These are phyloP conservation scores for Beaufortia kweichowensis DNA, from an alignment of 2,113 vertebrate genomes.

Conservation along the genomic window DNA sequence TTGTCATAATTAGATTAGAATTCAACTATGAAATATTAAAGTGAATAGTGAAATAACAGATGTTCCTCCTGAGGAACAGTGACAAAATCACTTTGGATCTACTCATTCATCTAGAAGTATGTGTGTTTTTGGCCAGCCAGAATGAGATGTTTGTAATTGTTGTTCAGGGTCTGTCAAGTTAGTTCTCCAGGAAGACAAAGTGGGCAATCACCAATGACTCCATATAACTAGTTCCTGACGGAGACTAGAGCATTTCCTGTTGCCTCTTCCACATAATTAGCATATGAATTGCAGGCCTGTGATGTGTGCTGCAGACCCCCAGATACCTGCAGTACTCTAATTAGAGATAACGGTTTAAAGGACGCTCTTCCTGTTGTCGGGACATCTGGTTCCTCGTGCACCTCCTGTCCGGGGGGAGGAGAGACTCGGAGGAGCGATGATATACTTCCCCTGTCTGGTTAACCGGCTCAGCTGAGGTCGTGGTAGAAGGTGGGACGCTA, in stretches of 20 bases:
- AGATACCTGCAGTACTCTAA: slow-evolving; percentile 55
- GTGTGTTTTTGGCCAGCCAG: background rate
- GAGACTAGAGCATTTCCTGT: slow-evolving; percentile 48
- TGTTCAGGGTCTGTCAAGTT: slow-evolving; percentile 28
- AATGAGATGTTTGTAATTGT: slow-evolving; percentile 20
- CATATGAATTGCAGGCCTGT: slow-evolving; percentile 53
- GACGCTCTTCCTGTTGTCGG: slow-evolving; percentile 51
- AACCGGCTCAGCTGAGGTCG: slow-evolving; percentile 36
- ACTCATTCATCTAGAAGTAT: background rate
- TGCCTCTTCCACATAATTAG: slow-evolving; percentile 50
- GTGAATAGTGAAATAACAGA: no score
- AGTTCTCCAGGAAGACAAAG: slow-evolving; percentile 32
- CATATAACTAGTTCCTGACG: slow-evolving; percentile 47
- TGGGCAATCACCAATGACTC: slow-evolving; percentile 43
- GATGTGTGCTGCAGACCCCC: slow-evolving; percentile 38
- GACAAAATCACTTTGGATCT: background rate
- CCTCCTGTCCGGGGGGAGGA: slow-evolving; percentile 53
- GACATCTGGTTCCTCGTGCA: slow-evolving; percentile 57
- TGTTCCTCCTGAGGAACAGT: no score
- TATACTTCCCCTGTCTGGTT: slow-evolving; percentile 43
- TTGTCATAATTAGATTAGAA: no score
- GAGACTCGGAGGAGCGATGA: slow-evolving; percentile 30
- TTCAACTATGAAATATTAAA: no score
- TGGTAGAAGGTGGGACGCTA: slow-evolving; percentile 39
- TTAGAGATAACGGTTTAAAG: slow-evolving; percentile 56